These are phyloP conservation scores for Cepphus grylle DNA, from an alignment of 2,113 vertebrate genomes.

Conservation along the genomic window DNA sequence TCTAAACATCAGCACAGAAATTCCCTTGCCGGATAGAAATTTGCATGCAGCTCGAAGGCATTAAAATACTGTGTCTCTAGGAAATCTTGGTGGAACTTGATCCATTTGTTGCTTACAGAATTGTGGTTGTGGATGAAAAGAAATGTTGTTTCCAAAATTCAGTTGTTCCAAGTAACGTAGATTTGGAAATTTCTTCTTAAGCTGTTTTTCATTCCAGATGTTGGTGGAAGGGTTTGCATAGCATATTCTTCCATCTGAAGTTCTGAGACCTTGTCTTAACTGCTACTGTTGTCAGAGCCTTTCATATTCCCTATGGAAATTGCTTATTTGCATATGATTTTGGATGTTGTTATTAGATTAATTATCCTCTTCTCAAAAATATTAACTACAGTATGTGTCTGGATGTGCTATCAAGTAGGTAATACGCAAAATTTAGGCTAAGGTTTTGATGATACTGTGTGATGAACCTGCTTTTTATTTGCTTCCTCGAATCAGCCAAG, in stretches of 20 bases:
- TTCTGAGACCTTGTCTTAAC: not conserved
- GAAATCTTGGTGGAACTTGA: conserved; percentile 2
- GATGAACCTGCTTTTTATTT: not conserved
- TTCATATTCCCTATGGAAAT: not conserved
- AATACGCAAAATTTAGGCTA: not conserved
- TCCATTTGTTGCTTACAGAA: not conserved
- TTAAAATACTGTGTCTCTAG: not conserved
- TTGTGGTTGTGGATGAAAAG: not conserved
- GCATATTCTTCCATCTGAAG: not conserved
- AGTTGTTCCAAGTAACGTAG: not conserved
- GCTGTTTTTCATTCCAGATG: not conserved
- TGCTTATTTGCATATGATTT: not conserved
- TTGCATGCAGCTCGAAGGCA: not conserved
- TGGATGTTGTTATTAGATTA: not conserved
- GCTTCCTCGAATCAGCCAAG: not conserved
- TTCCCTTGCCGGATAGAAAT: conserved; percentile 11
- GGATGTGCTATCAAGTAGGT: not conserved
- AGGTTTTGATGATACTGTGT: not conserved
- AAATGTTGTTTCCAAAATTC: not conserved
- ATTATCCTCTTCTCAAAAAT: not conserved
- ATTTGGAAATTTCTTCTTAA: not conserved
- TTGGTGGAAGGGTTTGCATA: not conserved
- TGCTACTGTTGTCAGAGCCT: not conserved
- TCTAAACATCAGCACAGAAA: not conserved
- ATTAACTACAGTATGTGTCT: not conserved